Evolutionary conservation across 2,888 invertebrate species (phyloP), one percentile per base, ranked within the genome.

Genomic region (Epirrita christyi): DNA sequence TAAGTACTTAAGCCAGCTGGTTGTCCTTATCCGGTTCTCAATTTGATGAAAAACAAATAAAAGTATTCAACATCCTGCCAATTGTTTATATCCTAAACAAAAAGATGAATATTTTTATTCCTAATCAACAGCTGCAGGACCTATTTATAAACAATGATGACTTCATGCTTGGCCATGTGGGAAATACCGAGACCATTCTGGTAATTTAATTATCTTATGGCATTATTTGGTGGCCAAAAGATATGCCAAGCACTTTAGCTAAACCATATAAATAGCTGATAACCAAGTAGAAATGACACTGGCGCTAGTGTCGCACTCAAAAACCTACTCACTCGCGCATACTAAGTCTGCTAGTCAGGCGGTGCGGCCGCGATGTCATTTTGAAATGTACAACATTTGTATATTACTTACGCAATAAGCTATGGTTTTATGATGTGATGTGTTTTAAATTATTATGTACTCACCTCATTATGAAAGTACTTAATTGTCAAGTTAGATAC

Each of bases 131-230:
- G 36, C 45, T 42, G 45, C 37, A 14, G 49, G 43, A 55, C 45
- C 41, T 37, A 38, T 7, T 7, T 14, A 4, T 14, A 11, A 34
- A 36, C 40, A 14, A 13, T 36, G 37, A 42, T 55, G 38, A 54
- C 46, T 38, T 8, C 9, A 27, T 34, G 6, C 27, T 15, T 40
- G 13, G 38, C 38, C 44, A 53, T 42, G 54, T 51, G 53, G 41
- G 34, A 52, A 55, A 56, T 21, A 36, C 34, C 10, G 11, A 36
- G 15, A 36, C 15, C 8, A 13, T 29, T 2, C 51, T 27, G 14
- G 38, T 45, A 56, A 61, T 59, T 53, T 7, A 46, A 63, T 63
- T 59, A 63, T 59, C 21, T 21, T 32, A 36, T 11, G 37, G 40
- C 44, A 28, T 58, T 21, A 49, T 58, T 60, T 64, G 15, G 53